Base-by-base conservation (phyloP, 2,113 vertebrate genomes). In the Onychostoma macrolepis region DNA sequence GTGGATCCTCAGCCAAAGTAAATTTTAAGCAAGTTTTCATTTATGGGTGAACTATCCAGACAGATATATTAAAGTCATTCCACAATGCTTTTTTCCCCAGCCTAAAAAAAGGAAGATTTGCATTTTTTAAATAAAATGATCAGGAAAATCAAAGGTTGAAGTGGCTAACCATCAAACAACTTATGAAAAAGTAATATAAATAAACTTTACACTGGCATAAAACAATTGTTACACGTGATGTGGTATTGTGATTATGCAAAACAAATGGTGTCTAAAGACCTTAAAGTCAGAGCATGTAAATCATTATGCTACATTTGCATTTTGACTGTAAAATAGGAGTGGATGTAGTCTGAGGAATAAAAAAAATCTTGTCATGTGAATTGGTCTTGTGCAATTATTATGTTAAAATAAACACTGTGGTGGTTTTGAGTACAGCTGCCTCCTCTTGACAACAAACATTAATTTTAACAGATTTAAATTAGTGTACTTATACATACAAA, bases 341-440 rank as follows among this genome's bases (percentile, higher is more conserved):
- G 1, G 24, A 7, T 76, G 41, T 76, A 76, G 41, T 45, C 72
- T 17, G 41, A 17, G n/a, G 10, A 75, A 13, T 5, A 8, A 43
- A 12, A 13, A 45, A 6, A 45, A 26, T 4, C 0, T 4, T 33
- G 36, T 84, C 69, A 77, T 50, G 63, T 82, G 72, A 89, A 87
- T 81, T 61, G 33, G 30, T 85, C 83, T 88, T 71, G 72, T 72
- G 83, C 72, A 41, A 89, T 91, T 89, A 89, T 91, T 87, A 89
- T 91, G 91, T 87, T 84, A 90, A 91, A 90, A 80, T 76, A 61
- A 58, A 78, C 83, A 86, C 80, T 87, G 81, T 85, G 50, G 74
- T 72, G 76, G 41, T 48, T 21, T 33, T 63, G 65, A 65, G 86
- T 69, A 80, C 84, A 86, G 86, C 82, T 84, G 75, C 53, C 75